Evolutionary conservation across 2,113 vertebrate genomes (phyloP).

Genomic region (Machaerirhynchus nigripectus): DNA sequence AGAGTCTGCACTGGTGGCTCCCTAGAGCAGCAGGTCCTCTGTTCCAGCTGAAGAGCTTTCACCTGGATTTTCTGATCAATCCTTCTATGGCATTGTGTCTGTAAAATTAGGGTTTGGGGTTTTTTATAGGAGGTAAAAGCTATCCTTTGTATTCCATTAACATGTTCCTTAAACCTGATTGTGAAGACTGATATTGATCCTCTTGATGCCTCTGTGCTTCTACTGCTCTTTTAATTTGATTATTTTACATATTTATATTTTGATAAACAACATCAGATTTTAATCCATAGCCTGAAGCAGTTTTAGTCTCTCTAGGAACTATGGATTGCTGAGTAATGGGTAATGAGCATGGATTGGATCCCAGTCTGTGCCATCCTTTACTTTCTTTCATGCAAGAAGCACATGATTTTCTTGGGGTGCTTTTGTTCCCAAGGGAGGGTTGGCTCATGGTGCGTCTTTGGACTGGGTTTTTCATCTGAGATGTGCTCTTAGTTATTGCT

Average conservation of each 20-base stretch:
- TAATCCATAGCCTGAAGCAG: neutral
- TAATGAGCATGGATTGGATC: neutral
- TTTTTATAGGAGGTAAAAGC: neutral
- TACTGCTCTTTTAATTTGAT: neutral
- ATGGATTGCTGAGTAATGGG: neutral
- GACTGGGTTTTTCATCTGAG: neutral
- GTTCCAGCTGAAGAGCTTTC: neutral
- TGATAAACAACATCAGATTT: neutral
- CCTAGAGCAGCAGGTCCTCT: neutral
- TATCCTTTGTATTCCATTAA: neutral
- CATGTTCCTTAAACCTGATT: neutral
- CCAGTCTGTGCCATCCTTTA: neutral
- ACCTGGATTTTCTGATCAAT: neutral
- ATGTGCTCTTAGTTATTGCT: neutral
- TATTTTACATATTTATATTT: neutral
- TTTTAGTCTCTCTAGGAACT: neutral
- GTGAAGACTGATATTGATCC: neutral
- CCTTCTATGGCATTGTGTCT: neutral
- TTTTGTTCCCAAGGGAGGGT: neutral
- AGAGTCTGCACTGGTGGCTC: neutral
- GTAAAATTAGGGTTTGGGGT: neutral
- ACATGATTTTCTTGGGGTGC: fast-evolving
- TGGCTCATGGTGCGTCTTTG: neutral
- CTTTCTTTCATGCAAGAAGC: neutral
- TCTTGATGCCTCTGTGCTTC: neutral